Percentiles rank a stretch among this genome's conserved stretches.
These are phyloP conservation scores for Coelopa frigida DNA, from an alignment of 1,140 invertebrate genomes.

Conservation along the genomic window DNA sequence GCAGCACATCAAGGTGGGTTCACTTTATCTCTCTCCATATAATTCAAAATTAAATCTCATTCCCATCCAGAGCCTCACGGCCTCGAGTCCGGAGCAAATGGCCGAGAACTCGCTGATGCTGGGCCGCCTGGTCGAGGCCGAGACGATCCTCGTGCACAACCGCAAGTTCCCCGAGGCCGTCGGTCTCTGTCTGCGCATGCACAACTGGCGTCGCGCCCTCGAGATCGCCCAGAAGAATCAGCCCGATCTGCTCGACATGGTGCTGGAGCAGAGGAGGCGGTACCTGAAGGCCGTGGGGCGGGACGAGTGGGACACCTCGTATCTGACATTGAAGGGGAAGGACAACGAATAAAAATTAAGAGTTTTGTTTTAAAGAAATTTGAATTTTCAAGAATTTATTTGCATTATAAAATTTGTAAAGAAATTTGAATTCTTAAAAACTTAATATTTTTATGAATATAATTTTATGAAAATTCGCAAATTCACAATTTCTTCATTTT, in stretches of 20 bases:
- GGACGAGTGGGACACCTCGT: constrained; percentile 67
- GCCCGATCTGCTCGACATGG: constrained; percentile 66
- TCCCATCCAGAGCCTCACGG: constrained; percentile 46
- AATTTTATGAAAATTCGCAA: no score
- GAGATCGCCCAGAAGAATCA: constrained; percentile 78
- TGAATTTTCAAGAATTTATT: no score
- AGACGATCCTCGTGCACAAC: constrained; percentile 72
- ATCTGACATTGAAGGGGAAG: constrained; percentile 56
- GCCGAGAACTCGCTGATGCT: constrained; percentile 76
- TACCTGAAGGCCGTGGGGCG: constrained; percentile 69
- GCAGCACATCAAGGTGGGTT: constrained; percentile 63
- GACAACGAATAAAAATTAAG: no score
- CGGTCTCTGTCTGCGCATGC: constrained; percentile 70
- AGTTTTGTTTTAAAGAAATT: no score
- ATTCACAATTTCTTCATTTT: no score
- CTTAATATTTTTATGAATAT: no score
- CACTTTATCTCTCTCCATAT: constrained; percentile 15
- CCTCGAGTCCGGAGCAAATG: constrained; percentile 53
- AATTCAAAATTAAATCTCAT: constrained; percentile 10
- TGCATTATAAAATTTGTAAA: no score
- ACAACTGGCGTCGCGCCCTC: constrained; percentile 82
- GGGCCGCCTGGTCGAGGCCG: constrained; percentile 72
- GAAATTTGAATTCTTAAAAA: no score
- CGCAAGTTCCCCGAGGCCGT: constrained; percentile 71
- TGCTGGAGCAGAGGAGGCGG: constrained; percentile 65